phyloP scores from a whole-genome alignment of 1,140 invertebrate genomes.

The Lordiphosa mommai region DNA sequence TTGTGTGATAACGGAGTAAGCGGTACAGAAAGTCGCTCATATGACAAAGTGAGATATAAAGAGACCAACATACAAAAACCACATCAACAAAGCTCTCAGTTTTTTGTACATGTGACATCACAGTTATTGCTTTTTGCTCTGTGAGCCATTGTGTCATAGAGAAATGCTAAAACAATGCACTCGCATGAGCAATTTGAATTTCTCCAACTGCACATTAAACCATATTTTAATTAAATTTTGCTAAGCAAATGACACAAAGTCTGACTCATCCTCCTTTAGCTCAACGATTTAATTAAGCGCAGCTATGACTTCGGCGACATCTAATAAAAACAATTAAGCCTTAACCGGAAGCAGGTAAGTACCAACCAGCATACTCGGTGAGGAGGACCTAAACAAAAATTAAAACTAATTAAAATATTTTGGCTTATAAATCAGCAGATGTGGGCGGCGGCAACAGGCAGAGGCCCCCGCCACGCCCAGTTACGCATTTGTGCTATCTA shows the following conservation, averaged over 20 bases:
- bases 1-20: no score
- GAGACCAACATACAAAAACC: no score
- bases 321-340: slow-evolving; percentile 24
- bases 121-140: no score
- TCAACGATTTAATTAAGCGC: neutral
- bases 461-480: neutral
- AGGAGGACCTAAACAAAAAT: slow-evolving; percentile 19
- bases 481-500: slow-evolving; percentile 8
- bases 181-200: no score
- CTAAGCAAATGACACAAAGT: neutral
- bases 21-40: no score
- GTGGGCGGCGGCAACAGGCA: neutral
- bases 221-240: no score
- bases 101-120: no score
- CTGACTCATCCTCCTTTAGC: neutral
- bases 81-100: no score
- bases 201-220: no score
- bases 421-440: slow-evolving; percentile 36
- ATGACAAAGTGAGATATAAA: no score
- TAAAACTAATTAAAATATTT: slow-evolving; percentile 51
- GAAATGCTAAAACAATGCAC: no score
- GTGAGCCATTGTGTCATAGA: no score
- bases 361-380: neutral
- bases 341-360: slow-evolving; percentile 2
- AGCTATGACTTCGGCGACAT: neutral